phyloP scores from a whole-genome alignment of 2,797 vertebrate species.

The Chelon labrosus region DNA sequence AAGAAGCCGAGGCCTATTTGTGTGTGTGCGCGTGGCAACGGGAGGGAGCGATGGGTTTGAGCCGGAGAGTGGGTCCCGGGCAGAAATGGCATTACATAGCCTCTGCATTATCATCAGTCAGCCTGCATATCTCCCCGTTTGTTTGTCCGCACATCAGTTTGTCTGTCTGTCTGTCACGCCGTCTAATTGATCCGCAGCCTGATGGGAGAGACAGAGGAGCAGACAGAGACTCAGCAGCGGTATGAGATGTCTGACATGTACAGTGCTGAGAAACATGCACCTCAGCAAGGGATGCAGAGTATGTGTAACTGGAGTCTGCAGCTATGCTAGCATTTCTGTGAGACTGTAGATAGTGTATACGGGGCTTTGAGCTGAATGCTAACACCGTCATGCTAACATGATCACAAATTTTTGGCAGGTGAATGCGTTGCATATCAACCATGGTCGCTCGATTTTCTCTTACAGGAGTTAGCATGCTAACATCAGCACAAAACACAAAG shows the following conservation, averaged over 20 bases:
- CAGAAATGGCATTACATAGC: constrained; percentile 55
- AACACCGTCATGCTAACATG: neutral
- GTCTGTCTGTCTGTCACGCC: constrained; percentile 45
- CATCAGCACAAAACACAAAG: neutral
- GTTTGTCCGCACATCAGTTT: constrained; percentile 69
- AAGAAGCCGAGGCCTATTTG: constrained; percentile 49
- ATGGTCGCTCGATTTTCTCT: neutral
- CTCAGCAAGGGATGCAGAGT: constrained; percentile 18
- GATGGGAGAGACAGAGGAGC: constrained; percentile 49
- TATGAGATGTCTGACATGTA: constrained; percentile 45
- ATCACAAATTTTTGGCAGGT: neutral
- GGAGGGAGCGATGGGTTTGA: constrained; percentile 16
- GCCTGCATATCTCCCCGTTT: constrained; percentile 62
- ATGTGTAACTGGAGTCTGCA: neutral
- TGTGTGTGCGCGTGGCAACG: constrained; percentile 46
- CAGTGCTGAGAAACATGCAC: constrained; percentile 41
- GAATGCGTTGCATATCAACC: neutral
- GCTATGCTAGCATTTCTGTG: neutral
- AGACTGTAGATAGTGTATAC: neutral
- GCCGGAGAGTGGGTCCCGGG: constrained; percentile 9
- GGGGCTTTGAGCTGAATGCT: neutral
- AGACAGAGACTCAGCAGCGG: constrained; percentile 41
- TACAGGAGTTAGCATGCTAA: neutral
- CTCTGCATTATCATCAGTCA: constrained; percentile 68
- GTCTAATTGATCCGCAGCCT: constrained; percentile 70